phyloP scores from a whole-genome alignment of 2,113 vertebrate species.

The Thamnaconus septentrionalis region DNA sequence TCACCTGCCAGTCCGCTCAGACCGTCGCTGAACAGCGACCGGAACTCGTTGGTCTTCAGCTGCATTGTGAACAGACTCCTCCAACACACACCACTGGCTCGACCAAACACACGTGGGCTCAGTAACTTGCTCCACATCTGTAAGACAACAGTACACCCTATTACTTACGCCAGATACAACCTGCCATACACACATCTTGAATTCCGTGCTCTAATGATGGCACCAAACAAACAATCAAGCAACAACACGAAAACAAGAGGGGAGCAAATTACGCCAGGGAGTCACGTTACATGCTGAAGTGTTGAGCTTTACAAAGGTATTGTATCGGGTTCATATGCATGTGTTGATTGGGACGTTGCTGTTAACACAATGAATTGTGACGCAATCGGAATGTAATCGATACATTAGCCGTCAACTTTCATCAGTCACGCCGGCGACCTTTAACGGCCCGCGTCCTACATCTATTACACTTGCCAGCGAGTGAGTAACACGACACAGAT shows the following conservation, averaged over 20 bases:
- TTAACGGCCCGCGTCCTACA: neutral
- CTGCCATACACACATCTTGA: too few relatives aligned
- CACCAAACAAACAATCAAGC: too few relatives aligned
- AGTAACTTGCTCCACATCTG: slow-evolving; percentile 75
- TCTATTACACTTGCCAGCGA: fast-evolving
- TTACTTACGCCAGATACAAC: neutral
- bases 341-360: too few relatives aligned
- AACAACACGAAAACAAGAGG: too few relatives aligned
- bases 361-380: too few relatives aligned
- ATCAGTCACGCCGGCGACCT: neutral
- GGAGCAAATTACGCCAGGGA: too few relatives aligned
- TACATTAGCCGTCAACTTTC: neutral
- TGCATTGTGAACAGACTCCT: slow-evolving; percentile 81
- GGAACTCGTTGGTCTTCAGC: slow-evolving; percentile 85
- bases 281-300: too few relatives aligned
- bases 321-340: too few relatives aligned
- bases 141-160: neutral
- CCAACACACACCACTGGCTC: slow-evolving; percentile 33
- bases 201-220: too few relatives aligned
- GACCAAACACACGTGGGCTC: slow-evolving; percentile 28
- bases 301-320: too few relatives aligned
- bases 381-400: too few relatives aligned
- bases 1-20: slow-evolving; percentile 86
- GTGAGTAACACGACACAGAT: neutral
- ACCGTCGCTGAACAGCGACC: slow-evolving; percentile 88